A percentile compares a stretch with the other conserved stretches of the same genome.
Evolutionary conservation across 2,888 invertebrate genomes (phyloP).

Genomic region (Pristionchus arcanus): DNA sequence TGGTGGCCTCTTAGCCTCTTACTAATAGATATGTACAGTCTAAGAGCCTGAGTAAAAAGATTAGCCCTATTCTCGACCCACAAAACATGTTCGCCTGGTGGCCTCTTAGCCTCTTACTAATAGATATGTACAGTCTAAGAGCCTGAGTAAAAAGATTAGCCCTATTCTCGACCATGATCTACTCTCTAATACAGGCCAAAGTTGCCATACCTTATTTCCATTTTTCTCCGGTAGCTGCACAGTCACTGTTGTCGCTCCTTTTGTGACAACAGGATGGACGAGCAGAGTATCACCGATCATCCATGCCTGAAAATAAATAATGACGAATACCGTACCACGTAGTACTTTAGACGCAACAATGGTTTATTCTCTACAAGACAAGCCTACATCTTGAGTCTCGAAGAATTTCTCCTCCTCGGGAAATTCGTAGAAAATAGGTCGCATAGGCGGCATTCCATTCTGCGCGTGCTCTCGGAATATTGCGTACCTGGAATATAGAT

Average conservation of each 20-base stretch:
- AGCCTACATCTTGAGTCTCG: conserved; percentile 85
- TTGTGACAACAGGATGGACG: conserved; percentile 89
- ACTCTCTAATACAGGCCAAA: no score
- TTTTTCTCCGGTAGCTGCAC: conserved; percentile 90
- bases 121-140: no score
- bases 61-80: no score
- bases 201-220: conserved; percentile 61
- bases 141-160: no score
- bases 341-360: no score
- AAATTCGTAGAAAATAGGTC: conserved; percentile 92
- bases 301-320: conserved; percentile 82
- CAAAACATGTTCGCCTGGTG: background rate
- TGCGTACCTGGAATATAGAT: conserved; percentile 84
- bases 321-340: conserved; percentile 76
- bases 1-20: background rate
- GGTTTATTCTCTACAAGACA: no score
- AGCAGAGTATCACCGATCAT: conserved; percentile 87
- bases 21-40: no score
- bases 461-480: conserved; percentile 91
- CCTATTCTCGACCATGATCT: no score
- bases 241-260: conserved; percentile 86
- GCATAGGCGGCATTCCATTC: conserved; percentile 91
- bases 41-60: no score
- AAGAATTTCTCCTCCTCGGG: conserved; percentile 89
- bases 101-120: no score